These are phyloP conservation scores for Tipula helvola DNA, from an alignment of 2,888 invertebrate genomes.

Conservation along the genomic window DNA sequence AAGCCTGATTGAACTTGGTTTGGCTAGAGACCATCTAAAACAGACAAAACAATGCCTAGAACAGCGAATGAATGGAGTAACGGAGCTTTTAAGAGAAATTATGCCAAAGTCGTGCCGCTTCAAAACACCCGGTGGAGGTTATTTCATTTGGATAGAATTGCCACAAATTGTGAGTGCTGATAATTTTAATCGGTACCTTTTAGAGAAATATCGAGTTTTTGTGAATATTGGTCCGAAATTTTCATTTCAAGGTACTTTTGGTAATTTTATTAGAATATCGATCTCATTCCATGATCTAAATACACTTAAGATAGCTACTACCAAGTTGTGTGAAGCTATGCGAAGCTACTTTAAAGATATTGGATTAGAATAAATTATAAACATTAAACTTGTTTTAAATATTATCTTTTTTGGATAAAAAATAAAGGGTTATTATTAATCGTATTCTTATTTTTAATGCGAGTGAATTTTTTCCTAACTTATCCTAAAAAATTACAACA, in stretches of 20 bases:
- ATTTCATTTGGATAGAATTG: constrained; percentile 46
- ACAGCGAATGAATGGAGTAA: constrained; percentile 36
- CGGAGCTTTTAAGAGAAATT: constrained; percentile 31
- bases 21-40: constrained; percentile 37
- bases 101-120: constrained; percentile 36
- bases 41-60: constrained; percentile 31
- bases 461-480: too few species aligned
- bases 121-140: constrained; percentile 41
- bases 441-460: too few species aligned
- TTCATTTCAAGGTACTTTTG: constrained; percentile 27
- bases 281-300: constrained; percentile 38
- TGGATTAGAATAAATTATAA: neutral
- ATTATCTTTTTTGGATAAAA: too few species aligned
- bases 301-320: constrained; percentile 28
- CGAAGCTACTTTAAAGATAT: constrained; percentile 21
- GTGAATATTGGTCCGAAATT: constrained; percentile 37
- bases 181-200: constrained; percentile 34
- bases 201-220: constrained; percentile 34
- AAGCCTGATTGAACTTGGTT: constrained; percentile 40
- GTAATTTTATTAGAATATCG: constrained; percentile 37
- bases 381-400: too few species aligned
- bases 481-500: too few species aligned
- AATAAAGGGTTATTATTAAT: too few species aligned
- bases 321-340: constrained; percentile 32
- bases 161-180: constrained; percentile 31